phyloP scores from a whole-genome alignment of 2,113 vertebrate species.

The Scolopax mira region DNA sequence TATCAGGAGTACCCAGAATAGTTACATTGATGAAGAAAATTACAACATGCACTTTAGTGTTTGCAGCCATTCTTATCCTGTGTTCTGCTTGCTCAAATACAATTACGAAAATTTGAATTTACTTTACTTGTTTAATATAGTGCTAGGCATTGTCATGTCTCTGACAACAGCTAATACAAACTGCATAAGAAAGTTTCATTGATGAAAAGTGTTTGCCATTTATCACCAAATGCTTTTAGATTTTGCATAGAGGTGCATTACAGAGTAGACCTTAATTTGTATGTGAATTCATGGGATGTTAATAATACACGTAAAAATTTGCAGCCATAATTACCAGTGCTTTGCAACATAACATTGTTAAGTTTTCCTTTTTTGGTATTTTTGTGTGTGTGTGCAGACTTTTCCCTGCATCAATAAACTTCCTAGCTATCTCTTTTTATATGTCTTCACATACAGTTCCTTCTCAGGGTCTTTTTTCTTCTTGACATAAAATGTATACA shows the following conservation, averaged over 20 bases:
- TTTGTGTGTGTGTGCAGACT: not conserved
- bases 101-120: not conserved
- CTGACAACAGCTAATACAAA: not conserved
- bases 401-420: not conserved
- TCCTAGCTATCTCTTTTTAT: not conserved
- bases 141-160: not conserved
- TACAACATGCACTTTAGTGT: rapidly evolving
- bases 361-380: not conserved
- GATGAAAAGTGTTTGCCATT: not conserved
- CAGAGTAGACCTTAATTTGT: not conserved
- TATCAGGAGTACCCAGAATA: not conserved
- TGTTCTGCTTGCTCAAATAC: not conserved
- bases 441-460: not conserved
- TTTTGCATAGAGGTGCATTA: rapidly evolving
- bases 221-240: not conserved
- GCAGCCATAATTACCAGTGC: not conserved
- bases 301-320: not conserved
- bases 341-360: not conserved
- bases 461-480: not conserved
- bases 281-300: rapidly evolving
- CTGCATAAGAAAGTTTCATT: not conserved
- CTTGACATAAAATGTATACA: not conserved
- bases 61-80: not conserved
- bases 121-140: not conserved
- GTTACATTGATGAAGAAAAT: not conserved